phyloP scores from a whole-genome alignment of 2,113 vertebrate species.

The Pantherophis guttatus region DNA sequence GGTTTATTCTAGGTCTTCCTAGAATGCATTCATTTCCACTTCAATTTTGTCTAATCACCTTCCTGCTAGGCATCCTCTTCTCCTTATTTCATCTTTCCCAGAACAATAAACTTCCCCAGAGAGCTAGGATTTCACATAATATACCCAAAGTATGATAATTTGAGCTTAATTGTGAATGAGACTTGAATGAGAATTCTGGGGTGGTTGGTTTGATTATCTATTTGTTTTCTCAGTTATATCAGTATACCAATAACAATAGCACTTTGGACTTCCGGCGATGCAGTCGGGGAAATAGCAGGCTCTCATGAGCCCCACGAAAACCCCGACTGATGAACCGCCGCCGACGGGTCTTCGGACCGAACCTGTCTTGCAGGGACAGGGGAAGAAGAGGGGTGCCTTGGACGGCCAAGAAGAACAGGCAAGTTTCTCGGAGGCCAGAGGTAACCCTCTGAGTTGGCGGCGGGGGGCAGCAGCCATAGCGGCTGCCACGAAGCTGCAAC shows the following conservation, averaged over 20 bases:
- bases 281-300: no score
- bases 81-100: not conserved
- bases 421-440: no score
- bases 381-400: no score
- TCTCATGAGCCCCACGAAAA: no score
- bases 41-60: not conserved
- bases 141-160: not conserved
- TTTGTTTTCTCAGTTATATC: not conserved
- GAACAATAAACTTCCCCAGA: not conserved
- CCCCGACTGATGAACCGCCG: no score
- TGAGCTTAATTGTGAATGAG: not conserved
- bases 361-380: no score
- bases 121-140: not conserved
- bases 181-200: not conserved
- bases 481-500: no score
- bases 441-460: no score
- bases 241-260: not conserved
- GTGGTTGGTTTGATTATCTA: not conserved
- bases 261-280: no score
- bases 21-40: not conserved
- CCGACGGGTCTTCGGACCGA: no score
- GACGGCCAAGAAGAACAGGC: no score
- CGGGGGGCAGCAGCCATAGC: no score
- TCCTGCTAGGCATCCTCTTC: not conserved
- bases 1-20: not conserved